A percentile compares a stretch with the other conserved stretches of the same genome.
Conservation (phyloP, 2,797 vertebrate species). For the Hydrophis major region DNA sequence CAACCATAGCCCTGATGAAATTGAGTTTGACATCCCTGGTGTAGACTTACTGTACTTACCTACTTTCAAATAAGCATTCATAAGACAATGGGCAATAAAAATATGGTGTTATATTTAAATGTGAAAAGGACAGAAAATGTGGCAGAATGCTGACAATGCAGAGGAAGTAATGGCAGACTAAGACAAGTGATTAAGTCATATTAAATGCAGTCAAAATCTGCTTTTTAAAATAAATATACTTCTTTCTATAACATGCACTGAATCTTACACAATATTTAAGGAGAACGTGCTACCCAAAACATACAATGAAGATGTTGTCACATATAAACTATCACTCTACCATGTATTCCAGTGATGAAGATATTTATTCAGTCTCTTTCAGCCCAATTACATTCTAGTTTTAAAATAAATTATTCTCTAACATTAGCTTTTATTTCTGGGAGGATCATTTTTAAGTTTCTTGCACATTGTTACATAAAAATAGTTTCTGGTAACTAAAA, state of each 20-base stretch:
- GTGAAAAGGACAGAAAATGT: neutral
- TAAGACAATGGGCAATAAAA: neutral
- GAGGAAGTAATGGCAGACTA: neutral
- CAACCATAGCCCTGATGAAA: no score
- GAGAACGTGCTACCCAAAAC: neutral
- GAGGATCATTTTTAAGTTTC: neutral
- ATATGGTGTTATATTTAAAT: conserved; percentile 10
- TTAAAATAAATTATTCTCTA: neutral
- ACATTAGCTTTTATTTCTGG: neutral
- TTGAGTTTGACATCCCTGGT: no score
- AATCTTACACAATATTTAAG: neutral
- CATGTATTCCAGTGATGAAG: neutral
- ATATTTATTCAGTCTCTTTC: conserved; percentile 18
- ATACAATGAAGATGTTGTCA: neutral
- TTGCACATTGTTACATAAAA: neutral
- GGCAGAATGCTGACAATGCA: neutral
- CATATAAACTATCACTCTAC: neutral
- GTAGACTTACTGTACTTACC: neutral
- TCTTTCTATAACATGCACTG: neutral
- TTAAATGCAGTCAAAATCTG: neutral
- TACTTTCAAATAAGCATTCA: neutral
- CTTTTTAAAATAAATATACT: neutral
- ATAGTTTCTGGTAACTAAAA: neutral
- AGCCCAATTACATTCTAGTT: neutral
- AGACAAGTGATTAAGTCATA: neutral